These are phyloP conservation scores for Sternotherus odoratus DNA, from an alignment of 2,797 vertebrate species.

Conservation along the genomic window DNA sequence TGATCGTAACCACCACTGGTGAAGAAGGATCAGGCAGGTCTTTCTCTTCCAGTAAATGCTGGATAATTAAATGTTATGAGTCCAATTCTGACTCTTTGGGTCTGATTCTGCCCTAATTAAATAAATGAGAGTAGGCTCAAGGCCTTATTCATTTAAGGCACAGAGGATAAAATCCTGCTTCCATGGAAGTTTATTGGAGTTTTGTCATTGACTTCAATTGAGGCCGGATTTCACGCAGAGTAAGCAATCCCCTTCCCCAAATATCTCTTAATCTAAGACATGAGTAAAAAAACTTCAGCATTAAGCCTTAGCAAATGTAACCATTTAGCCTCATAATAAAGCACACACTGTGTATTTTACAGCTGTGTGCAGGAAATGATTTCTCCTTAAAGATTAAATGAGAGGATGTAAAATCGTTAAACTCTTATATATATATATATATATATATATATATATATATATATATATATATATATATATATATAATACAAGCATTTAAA, in stretches of 20 bases:
- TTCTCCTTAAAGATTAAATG: background rate
- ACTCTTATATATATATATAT: background rate
- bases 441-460: background rate
- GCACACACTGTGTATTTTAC: background rate
- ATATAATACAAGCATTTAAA: background rate
- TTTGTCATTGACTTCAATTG: background rate
- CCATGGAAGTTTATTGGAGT: background rate
- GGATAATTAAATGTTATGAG: background rate
- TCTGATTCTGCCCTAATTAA: background rate
- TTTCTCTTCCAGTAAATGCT: background rate
- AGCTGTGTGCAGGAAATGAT: background rate
- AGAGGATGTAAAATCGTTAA: background rate
- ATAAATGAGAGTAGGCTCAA: background rate
- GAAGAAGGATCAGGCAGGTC: background rate
- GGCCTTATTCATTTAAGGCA: background rate
- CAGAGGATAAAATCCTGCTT: background rate
- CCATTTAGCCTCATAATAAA: background rate
- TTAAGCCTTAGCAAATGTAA: background rate
- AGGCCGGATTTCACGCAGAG: background rate
- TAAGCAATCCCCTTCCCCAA: background rate
- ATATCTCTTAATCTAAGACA: background rate
- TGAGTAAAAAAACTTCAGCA: background rate
- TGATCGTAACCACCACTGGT: background rate
- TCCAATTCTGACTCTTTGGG: background rate
- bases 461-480: background rate